phyloP scores from a whole-genome alignment of 2,888 invertebrate genomes.

The Microplitis deprimator region DNA sequence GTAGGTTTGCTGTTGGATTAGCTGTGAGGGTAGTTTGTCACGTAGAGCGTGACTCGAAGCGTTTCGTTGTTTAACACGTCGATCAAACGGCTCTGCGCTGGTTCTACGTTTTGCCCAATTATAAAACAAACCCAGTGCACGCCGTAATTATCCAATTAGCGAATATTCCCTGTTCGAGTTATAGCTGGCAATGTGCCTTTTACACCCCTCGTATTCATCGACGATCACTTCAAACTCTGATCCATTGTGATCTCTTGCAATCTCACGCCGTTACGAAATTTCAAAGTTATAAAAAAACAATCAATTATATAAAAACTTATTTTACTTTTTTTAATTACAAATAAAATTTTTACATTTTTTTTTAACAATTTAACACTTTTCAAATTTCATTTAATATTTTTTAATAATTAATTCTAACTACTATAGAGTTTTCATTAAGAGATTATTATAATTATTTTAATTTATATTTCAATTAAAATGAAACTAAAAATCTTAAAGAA shows the following conservation, averaged over 20 bases:
- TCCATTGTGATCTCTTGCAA: slow-evolving; percentile 29
- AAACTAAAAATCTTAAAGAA: not conserved
- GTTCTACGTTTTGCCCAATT: slow-evolving; percentile 68
- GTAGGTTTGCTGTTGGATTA: slow-evolving; percentile 59
- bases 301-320: slow-evolving; percentile 4
- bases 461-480: not conserved
- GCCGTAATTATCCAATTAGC: slow-evolving; percentile 71
- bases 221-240: slow-evolving; percentile 5
- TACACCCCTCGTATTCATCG: slow-evolving; percentile 11
- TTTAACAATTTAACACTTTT: not conserved
- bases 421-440: not conserved
- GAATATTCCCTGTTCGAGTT: slow-evolving; percentile 57
- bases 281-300: not conserved
- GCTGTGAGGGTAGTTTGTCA: slow-evolving; percentile 70
- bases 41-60: slow-evolving; percentile 70
- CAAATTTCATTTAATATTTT: not conserved
- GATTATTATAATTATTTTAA: no score
- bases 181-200: slow-evolving; percentile 38
- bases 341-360: not conserved
- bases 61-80: slow-evolving; percentile 70
- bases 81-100: slow-evolving; percentile 55
- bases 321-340: not conserved
- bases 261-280: slow-evolving; percentile 9
- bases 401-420: not conserved
- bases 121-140: slow-evolving; percentile 70